Percentiles rank a stretch among this genome's conserved stretches.
These are phyloP conservation scores for Tachuris rubrigastra DNA, from an alignment of 2,113 vertebrate genomes.

Conservation along the genomic window DNA sequence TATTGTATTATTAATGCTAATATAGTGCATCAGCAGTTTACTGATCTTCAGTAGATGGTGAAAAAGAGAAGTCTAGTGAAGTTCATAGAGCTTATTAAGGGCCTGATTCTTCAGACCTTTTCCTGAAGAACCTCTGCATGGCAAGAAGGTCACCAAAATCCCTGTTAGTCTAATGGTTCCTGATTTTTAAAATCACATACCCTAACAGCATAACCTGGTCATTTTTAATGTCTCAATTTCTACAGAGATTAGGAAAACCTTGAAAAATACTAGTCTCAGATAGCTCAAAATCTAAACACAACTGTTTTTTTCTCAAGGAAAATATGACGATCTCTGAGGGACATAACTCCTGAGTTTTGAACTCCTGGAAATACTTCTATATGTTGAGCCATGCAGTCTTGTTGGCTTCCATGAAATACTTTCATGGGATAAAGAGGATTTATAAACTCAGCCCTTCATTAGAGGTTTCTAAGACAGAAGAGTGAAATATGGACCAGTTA, in stretches of 20 bases:
- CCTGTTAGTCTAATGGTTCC: neutral
- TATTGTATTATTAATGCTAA: neutral
- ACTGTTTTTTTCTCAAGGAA: neutral
- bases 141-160: neutral
- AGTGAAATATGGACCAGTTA: neutral
- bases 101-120: neutral
- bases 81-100: neutral
- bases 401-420: neutral
- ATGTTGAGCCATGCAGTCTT: neutral
- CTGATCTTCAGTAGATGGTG: neutral
- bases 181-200: neutral
- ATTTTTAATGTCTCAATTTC: neutral
- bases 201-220: neutral
- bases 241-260: neutral
- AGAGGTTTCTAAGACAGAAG: neutral
- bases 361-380: neutral
- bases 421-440: neutral
- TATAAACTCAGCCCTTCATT: neutral
- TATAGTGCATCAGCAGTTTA: neutral
- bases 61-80: neutral
- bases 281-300: neutral
- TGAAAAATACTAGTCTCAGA: neutral
- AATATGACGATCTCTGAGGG: neutral
- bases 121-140: neutral
- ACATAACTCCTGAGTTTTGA: neutral